Evolutionary conservation across 2,888 invertebrate genomes (phyloP).

Genomic region (Odontocolon sp.): DNA sequence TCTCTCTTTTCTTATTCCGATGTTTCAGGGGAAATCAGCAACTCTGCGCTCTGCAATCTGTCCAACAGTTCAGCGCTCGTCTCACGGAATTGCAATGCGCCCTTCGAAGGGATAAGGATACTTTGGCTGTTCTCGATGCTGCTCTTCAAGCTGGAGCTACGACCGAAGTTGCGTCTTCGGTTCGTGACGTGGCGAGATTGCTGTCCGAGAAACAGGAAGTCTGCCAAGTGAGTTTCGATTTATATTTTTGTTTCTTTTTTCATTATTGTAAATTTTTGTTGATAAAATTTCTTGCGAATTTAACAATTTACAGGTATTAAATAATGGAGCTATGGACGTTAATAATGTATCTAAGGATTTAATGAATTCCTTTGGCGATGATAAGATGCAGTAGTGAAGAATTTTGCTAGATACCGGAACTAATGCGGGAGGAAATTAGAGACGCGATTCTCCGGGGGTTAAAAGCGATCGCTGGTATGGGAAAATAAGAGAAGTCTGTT

Average conservation of each 20-base stretch:
- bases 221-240: slow-evolving; percentile 70
- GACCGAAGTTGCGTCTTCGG: slow-evolving; percentile 82
- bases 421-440: slow-evolving; percentile 60
- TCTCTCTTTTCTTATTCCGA: slow-evolving; percentile 48
- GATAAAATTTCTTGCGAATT: no score
- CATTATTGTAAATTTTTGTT: no score
- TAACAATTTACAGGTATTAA: no score
- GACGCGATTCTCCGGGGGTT: slow-evolving; percentile 50
- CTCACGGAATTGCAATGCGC: slow-evolving; percentile 89
- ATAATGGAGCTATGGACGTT: no score
- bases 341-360: slow-evolving; percentile 39
- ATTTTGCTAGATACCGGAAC: slow-evolving; percentile 50
- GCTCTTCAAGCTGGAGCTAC: slow-evolving; percentile 81
- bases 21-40: slow-evolving; percentile 87
- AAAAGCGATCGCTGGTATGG: slow-evolving; percentile 47
- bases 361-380: slow-evolving; percentile 47
- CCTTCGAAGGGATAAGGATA: slow-evolving; percentile 87
- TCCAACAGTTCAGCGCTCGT: slow-evolving; percentile 89
- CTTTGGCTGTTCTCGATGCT: slow-evolving; percentile 82
- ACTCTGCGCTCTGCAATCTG: slow-evolving; percentile 87
- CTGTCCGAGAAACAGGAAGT: slow-evolving; percentile 82
- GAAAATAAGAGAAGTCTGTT: slow-evolving; percentile 54
- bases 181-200: slow-evolving; percentile 83
- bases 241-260: neutral
- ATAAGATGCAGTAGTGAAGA: slow-evolving; percentile 17